phyloP scores from a whole-genome alignment of 2,113 vertebrate species.

The Ameiurus melas region DNA sequence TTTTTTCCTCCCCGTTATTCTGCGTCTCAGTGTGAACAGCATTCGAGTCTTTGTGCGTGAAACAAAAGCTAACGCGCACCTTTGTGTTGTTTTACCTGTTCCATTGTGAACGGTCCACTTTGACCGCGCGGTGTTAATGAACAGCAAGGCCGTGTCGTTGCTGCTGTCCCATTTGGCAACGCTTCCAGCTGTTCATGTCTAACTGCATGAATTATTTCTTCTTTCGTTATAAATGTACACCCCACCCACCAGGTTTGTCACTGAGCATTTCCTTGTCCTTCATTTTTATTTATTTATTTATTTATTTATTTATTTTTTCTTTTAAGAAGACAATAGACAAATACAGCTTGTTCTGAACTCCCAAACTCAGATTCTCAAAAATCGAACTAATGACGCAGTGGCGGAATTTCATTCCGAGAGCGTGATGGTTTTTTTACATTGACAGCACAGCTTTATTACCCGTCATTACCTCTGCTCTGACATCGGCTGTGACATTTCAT shows the following conservation, averaged over 20 bases:
- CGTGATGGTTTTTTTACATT: background rate
- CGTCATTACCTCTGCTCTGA: background rate
- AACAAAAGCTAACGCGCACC: background rate
- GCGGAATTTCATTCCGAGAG: background rate
- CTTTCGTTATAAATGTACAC: background rate
- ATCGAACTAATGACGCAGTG: background rate
- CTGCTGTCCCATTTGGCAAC: background rate
- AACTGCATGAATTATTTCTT: background rate
- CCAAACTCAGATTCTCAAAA: background rate
- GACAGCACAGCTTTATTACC: constrained; percentile 23
- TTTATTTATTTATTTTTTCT: no score
- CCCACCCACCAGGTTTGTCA: background rate
- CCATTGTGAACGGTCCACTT: background rate
- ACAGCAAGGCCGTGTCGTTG: no score
- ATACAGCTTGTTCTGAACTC: background rate
- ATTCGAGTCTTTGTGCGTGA: background rate
- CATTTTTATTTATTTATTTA: no score
- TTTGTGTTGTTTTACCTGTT: background rate
- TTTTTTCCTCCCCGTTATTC: background rate
- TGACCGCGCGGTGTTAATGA: background rate
- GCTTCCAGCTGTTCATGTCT: background rate
- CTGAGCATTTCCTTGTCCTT: background rate
- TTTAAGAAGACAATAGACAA: background rate
- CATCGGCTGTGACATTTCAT: background rate
- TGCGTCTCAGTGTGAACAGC: background rate